phyloP scores from a whole-genome alignment of 23 tunicate species.

The Phallusia fumigata region DNA sequence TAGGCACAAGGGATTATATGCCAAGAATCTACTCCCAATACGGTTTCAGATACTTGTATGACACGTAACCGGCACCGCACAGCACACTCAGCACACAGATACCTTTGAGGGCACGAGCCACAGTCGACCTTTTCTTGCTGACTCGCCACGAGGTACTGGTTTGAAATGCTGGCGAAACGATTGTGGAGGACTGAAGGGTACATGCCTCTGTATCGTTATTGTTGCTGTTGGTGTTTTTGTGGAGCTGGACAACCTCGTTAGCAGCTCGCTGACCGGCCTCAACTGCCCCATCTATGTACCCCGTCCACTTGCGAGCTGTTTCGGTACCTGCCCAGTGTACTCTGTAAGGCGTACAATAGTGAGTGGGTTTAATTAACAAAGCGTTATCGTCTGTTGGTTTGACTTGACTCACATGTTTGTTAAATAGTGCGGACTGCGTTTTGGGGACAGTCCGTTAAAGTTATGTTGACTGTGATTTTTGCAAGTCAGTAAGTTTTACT shows the following conservation, averaged over 20 bases:
- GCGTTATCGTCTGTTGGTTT: no score
- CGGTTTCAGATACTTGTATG: background rate
- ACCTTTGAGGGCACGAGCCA: background rate
- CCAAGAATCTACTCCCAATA: background rate
- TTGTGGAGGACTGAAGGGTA: background rate
- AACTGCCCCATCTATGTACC: slow-evolving; percentile 85
- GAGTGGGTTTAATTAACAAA: no score
- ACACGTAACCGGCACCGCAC: background rate
- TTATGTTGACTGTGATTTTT: no score
- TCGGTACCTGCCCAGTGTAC: slow-evolving; percentile 95
- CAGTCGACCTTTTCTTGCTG: background rate
- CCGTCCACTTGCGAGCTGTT: slow-evolving; percentile 73
- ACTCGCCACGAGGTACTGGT: background rate
- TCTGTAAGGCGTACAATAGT: slow-evolving; percentile 11
- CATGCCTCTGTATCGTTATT: background rate
- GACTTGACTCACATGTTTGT: no score
- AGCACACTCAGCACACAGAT: background rate
- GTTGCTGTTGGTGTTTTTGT: slow-evolving; percentile 7
- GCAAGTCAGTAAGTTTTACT: no score
- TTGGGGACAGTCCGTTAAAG: no score
- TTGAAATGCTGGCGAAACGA: background rate
- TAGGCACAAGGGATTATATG: no score
- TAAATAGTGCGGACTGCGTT: no score
- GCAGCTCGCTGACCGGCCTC: slow-evolving; percentile 70
- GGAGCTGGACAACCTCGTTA: slow-evolving; percentile 25